Percentiles rank a stretch among this genome's conserved stretches.
Evolutionary conservation across 2,113 vertebrate species (phyloP).

Genomic region (Burhinus bistriatus): DNA sequence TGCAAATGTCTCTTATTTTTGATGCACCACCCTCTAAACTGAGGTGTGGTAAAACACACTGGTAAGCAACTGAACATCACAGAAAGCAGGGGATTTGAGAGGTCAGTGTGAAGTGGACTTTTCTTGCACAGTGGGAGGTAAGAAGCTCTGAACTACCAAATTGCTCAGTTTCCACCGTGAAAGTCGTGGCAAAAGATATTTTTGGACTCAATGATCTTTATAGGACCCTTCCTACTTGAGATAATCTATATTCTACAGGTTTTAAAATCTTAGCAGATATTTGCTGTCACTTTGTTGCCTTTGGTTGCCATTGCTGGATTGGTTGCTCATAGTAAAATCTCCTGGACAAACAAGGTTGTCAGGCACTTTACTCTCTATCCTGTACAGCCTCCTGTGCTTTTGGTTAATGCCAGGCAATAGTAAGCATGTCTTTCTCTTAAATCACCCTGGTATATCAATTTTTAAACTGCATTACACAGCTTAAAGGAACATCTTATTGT

Average conservation of each 20-base stretch:
- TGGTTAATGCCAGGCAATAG: not conserved
- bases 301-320: not conserved
- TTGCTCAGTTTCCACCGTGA: not conserved
- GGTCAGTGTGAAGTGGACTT: not conserved
- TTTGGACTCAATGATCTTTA: not conserved
- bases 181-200: not conserved
- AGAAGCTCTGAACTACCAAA: not conserved
- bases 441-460: not conserved
- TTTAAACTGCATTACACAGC: not conserved
- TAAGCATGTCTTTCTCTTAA: not conserved
- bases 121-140: not conserved
- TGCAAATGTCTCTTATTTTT: constrained; percentile 3
- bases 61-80: not conserved
- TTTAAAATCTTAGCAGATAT: not conserved
- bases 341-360: not conserved
- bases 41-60: not conserved
- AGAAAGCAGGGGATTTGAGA: not conserved
- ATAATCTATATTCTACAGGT: not conserved
- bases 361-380: not conserved
- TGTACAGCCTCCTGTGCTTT: not conserved
- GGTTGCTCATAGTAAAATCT: not conserved
- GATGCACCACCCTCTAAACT: not conserved
- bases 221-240: not conserved
- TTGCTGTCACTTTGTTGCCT: not conserved
- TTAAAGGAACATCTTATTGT: not conserved